Conservation (phyloP, 2,888 invertebrate genomes). For the Tetropium fuscum region DNA sequence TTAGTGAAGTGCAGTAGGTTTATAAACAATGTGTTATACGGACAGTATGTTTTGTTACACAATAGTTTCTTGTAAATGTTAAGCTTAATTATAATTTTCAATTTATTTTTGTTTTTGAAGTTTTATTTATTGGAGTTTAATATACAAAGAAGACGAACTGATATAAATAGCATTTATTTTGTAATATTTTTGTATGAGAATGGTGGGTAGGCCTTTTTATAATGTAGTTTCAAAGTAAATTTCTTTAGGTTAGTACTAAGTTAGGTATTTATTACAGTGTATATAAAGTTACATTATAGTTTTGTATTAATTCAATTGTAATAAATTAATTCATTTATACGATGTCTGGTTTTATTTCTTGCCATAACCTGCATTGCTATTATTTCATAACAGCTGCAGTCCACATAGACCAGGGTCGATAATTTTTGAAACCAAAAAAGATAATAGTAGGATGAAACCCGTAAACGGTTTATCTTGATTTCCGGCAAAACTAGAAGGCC, state of each 20-base stretch:
- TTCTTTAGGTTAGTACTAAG: constrained; percentile 31
- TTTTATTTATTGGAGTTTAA: constrained; percentile 11
- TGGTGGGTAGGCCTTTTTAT: constrained; percentile 35
- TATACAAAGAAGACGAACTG: constrained; percentile 29
- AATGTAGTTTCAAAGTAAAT: constrained; percentile 28
- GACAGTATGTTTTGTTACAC: constrained; percentile 16
- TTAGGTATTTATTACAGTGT: constrained; percentile 47
- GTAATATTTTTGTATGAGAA: constrained; percentile 32
- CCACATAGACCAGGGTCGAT: no score
- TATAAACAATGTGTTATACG: neutral
- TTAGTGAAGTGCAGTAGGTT: constrained; percentile 22
- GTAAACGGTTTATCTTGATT: no score
- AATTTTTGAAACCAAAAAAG: no score
- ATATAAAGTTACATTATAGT: constrained; percentile 46
- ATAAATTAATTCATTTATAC: constrained; percentile 6
- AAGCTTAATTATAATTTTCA: constrained; percentile 13
- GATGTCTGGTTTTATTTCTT: neutral
- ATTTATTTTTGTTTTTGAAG: constrained; percentile 3
- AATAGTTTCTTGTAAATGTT: constrained; percentile 1
- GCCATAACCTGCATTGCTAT: neutral
- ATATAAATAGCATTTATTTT: constrained; percentile 36
- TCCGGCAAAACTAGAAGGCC: no score
- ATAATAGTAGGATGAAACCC: no score
- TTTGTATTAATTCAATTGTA: constrained; percentile 30
- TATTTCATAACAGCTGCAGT: neutral